Percentiles rank a stretch among this genome's conserved stretches.
Conservation (phyloP, 2,888 invertebrate genomes). For the Oligia strigilis region DNA sequence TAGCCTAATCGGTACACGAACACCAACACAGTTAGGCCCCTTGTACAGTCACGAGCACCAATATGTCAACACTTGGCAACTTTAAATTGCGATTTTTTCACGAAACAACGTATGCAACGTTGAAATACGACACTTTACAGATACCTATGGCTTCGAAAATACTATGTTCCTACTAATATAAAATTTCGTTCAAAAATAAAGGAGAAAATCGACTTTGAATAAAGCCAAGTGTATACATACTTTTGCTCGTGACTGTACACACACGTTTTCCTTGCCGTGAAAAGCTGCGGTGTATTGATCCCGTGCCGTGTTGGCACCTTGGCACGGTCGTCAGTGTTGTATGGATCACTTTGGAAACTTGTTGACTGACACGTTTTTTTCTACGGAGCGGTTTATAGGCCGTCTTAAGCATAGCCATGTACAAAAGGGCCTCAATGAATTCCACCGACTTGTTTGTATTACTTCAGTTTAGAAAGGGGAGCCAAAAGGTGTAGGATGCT, state of each 20-base stretch:
- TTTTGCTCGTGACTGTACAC: no score
- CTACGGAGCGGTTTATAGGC: no score
- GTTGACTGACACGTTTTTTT: neutral
- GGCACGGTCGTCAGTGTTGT: neutral
- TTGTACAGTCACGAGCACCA: no score
- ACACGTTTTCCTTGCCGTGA: neutral
- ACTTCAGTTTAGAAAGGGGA: neutral
- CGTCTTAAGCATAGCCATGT: neutral
- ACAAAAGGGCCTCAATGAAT: neutral
- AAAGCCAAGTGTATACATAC: no score
- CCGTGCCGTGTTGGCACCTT: neutral
- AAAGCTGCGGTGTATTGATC: neutral
- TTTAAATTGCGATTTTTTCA: no score
- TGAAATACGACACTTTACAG: no score
- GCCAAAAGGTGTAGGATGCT: neutral
- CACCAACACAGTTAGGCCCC: neutral
- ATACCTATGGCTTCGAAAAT: no score
- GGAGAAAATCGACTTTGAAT: no score
- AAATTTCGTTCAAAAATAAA: no score
- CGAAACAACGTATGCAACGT: no score
- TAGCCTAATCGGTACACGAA: neutral
- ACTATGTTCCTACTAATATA: no score
- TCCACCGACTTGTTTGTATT: neutral
- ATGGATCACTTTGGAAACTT: neutral
- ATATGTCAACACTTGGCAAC: no score